phyloP scores from a whole-genome alignment of 2,113 vertebrate genomes.

The Zapus hudsonius region DNA sequence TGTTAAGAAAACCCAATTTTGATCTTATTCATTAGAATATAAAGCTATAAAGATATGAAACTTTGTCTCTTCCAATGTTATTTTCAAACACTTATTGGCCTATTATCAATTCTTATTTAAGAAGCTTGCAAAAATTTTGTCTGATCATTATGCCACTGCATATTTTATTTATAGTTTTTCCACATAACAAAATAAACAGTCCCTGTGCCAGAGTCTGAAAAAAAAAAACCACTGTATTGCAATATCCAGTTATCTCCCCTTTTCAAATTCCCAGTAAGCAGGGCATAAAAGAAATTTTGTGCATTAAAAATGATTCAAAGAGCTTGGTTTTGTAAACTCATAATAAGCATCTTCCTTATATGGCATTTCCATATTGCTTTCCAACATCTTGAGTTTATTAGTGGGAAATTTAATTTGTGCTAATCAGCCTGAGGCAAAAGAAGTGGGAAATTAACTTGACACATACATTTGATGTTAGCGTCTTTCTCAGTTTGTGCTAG shows the following conservation, averaged over 20 bases:
- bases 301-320: conserved; percentile 47
- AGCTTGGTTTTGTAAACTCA: conserved; percentile 42
- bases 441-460: conserved; percentile 79
- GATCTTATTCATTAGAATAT: conserved; percentile 1
- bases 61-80: neutral
- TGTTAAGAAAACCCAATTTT: neutral
- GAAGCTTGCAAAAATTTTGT: conserved; percentile 27
- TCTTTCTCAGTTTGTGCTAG: conserved; percentile 79
- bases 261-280: conserved; percentile 21
- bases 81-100: conserved; percentile 14
- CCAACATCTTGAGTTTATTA: conserved; percentile 76
- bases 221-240: conserved; percentile 5
- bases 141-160: neutral
- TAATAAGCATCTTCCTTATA: conserved; percentile 49
- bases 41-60: neutral
- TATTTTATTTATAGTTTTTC: conserved; percentile 48
- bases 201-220: neutral
- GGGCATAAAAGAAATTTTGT: conserved; percentile 25
- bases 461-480: conserved; percentile 81
- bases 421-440: conserved; percentile 78
- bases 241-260: neutral
- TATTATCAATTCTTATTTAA: conserved; percentile 18
- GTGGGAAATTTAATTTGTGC: conserved; percentile 76
- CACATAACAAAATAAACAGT: conserved; percentile 29
- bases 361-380: conserved; percentile 74